These are phyloP conservation scores for Helleia helle DNA, from an alignment of 2,888 invertebrate genomes.

Conservation along the genomic window DNA sequence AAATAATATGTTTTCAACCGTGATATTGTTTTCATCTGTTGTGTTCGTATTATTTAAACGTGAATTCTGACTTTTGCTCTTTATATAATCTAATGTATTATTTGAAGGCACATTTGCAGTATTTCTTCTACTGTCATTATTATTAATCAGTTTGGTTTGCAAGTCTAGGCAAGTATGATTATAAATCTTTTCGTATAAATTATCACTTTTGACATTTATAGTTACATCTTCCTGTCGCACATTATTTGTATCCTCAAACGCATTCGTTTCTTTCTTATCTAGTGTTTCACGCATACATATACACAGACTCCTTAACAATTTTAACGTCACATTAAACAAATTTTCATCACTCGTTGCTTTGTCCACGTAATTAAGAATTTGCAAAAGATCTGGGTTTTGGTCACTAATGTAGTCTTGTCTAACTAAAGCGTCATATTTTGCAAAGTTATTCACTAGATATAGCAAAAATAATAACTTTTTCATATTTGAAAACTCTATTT, in stretches of 20 bases:
- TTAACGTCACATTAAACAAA: slow-evolving; percentile 42
- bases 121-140: slow-evolving; percentile 15
- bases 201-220: too few relatives aligned
- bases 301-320: slow-evolving; percentile 51
- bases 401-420: slow-evolving; percentile 22
- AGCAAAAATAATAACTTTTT: slow-evolving; percentile 22
- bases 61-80: slow-evolving; percentile 13
- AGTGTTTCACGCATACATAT: slow-evolving; percentile 46
- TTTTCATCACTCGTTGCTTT: slow-evolving; percentile 40
- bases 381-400: slow-evolving; percentile 37
- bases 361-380: slow-evolving; percentile 45
- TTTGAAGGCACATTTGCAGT: slow-evolving; percentile 9
- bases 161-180: slow-evolving; percentile 45
- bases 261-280: slow-evolving; percentile 27
- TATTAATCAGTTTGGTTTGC: slow-evolving; percentile 31
- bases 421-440: slow-evolving; percentile 24
- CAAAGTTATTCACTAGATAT: slow-evolving; percentile 22
- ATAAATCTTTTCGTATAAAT: slow-evolving; percentile 33
- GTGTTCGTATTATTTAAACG: slow-evolving; percentile 12
- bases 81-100: slow-evolving; percentile 15
- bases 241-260: slow-evolving; percentile 24
- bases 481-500: slow-evolving; percentile 34
- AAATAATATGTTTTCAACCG: slow-evolving; percentile 32
- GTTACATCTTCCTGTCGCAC: too few relatives aligned
- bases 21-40: slow-evolving; percentile 15